A percentile compares a stretch with the other conserved stretches of the same genome.
Evolutionary conservation across 2,888 invertebrate genomes (phyloP).

Genomic region (Acrobasis suavella): DNA sequence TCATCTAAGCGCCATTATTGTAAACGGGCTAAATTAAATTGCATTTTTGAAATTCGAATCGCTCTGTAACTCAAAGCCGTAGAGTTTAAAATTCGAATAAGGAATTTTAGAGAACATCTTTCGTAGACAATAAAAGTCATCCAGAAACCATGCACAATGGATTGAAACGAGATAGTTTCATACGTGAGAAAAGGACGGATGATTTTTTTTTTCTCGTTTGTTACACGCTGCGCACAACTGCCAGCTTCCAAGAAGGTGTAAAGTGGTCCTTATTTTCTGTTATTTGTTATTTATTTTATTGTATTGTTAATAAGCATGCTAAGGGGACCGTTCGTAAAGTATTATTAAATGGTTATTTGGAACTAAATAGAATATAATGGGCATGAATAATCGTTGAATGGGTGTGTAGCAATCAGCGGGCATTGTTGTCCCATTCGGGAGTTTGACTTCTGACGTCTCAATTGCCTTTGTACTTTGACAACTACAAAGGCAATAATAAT

Average conservation of each 20-base stretch:
- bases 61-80: constrained; percentile 19
- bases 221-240: constrained; percentile 59
- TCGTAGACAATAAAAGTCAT: constrained; percentile 44
- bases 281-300: constrained; percentile 80
- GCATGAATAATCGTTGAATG: constrained; percentile 76
- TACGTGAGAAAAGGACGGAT: constrained; percentile 43
- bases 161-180: constrained; percentile 50
- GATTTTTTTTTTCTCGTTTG: constrained; percentile 60
- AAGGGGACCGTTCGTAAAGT: constrained; percentile 71
- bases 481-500: constrained; percentile 39
- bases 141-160: constrained; percentile 50
- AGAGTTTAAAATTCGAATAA: constrained; percentile 15
- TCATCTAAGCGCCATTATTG: constrained; percentile 71
- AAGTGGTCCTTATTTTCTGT: constrained; percentile 75
- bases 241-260: constrained; percentile 80
- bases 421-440: constrained; percentile 60
- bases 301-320: constrained; percentile 81
- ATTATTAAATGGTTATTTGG: constrained; percentile 81
- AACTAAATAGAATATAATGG: constrained; percentile 82
- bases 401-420: constrained; percentile 66
- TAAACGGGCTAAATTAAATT: constrained; percentile 39
- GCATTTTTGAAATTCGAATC: constrained; percentile 24
- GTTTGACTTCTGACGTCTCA: constrained; percentile 73
- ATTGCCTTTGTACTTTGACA: constrained; percentile 51
- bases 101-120: constrained; percentile 14